Evolutionary conservation across 1,140 invertebrate species (phyloP).

Genomic region (Heliothis subflexa): DNA sequence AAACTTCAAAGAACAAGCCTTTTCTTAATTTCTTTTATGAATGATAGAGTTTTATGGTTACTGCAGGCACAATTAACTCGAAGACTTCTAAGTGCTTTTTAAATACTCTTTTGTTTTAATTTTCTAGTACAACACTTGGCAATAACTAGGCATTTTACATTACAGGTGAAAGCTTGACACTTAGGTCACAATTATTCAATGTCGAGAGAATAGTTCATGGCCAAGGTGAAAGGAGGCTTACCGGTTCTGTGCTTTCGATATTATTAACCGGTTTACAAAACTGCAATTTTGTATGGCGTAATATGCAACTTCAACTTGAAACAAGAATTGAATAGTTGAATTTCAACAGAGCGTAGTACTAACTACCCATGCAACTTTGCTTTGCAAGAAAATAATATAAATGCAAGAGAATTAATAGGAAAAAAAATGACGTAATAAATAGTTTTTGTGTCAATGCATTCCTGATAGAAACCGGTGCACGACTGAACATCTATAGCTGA

Average conservation of each 20-base stretch:
- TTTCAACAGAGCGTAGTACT: no score
- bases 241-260: not conserved
- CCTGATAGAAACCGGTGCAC: no score
- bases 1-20: slow-evolving; percentile 36
- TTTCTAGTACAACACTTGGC: not conserved
- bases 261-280: not conserved
- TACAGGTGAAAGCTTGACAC: not conserved
- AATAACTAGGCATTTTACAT: not conserved
- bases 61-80: not conserved
- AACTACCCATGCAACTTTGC: no score
- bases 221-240: slow-evolving; percentile 4
- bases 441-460: no score
- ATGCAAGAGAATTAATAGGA: no score
- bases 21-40: slow-evolving; percentile 29
- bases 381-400: no score
- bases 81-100: slow-evolving; percentile 3
- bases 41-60: slow-evolving; percentile 7
- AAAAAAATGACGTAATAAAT: no score
- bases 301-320: not conserved
- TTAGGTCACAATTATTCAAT: not conserved
- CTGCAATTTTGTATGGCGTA: not conserved
- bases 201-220: not conserved
- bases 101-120: slow-evolving; percentile 3
- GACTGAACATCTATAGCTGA: no score
- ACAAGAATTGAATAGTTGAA: no score